Evolutionary conservation across 2,113 vertebrate species (phyloP).

Genomic region (Chitala chitala): DNA sequence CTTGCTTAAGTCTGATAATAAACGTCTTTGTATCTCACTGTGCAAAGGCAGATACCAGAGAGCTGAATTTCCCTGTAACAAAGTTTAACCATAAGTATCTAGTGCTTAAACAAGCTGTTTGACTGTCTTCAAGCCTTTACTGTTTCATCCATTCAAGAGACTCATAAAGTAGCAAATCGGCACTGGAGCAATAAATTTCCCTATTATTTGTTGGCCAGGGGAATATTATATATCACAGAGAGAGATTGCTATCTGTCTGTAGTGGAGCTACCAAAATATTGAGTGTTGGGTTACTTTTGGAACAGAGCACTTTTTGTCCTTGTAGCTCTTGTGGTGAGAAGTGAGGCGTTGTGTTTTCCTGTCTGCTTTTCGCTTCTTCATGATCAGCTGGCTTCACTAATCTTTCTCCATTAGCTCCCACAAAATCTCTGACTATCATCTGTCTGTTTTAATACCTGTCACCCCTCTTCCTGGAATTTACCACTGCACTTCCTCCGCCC

Average conservation of each 20-base stretch:
- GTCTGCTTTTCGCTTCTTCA: constrained; percentile 17
- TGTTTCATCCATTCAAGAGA: constrained; percentile 36
- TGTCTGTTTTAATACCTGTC: constrained; percentile 73
- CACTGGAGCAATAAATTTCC: constrained; percentile 49
- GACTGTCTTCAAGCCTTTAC: constrained; percentile 37
- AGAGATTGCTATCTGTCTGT: constrained; percentile 36
- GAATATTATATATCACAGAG: constrained; percentile 30
- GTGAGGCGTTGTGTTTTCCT: constrained; percentile 27
- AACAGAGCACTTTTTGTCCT: constrained; percentile 40
- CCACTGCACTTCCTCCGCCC: constrained; percentile 56
- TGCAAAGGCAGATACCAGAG: constrained; percentile 37
- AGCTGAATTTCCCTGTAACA: constrained; percentile 45
- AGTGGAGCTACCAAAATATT: constrained; percentile 32
- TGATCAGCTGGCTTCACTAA: constrained; percentile 49
- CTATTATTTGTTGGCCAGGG: constrained; percentile 52
- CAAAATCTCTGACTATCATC: constrained; percentile 56
- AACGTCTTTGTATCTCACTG: constrained; percentile 29
- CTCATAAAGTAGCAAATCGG: constrained; percentile 51
- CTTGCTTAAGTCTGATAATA: constrained; percentile 35
- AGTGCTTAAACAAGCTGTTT: constrained; percentile 40
- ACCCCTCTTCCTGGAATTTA: constrained; percentile 64
- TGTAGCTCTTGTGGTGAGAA: constrained; percentile 20
- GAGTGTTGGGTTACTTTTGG: constrained; percentile 38
- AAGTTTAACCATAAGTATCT: constrained; percentile 41
- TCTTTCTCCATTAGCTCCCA: constrained; percentile 67